Evolutionary conservation across 2,888 invertebrate genomes (phyloP).

Genomic region (Empis livida): DNA sequence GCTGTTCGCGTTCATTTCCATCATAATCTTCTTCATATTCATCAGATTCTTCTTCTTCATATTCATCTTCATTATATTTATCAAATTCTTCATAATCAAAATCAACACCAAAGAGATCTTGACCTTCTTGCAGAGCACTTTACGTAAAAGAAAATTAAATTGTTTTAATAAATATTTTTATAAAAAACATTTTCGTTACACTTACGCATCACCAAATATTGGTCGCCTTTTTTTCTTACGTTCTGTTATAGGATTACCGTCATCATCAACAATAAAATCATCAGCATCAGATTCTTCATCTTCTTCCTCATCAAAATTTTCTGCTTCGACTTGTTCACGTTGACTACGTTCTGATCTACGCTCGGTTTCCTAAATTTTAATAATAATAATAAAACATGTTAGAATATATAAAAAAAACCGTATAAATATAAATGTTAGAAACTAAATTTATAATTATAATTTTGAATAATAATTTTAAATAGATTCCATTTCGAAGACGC

Average conservation of each 20-base stretch:
- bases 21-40: constrained; percentile 70
- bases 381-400: too few species aligned
- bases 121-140: constrained; percentile 89
- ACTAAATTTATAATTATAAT: too few species aligned
- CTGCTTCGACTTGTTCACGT: constrained; percentile 46
- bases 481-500: too few species aligned
- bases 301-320: constrained; percentile 64
- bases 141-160: neutral
- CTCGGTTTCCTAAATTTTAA: constrained; percentile 55
- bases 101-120: constrained; percentile 98
- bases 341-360: constrained; percentile 57
- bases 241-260: constrained; percentile 75
- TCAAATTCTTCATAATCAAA: constrained; percentile 89
- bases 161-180: neutral
- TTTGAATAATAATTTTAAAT: too few species aligned
- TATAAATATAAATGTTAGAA: too few species aligned
- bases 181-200: constrained; percentile 16
- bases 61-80: constrained; percentile 69
- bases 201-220: constrained; percentile 78
- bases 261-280: constrained; percentile 96
- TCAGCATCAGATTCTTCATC: constrained; percentile 78
- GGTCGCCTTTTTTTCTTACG: constrained; percentile 66
- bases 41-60: constrained; percentile 65
- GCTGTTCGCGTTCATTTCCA: constrained; percentile 47
- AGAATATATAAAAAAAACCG: too few species aligned